Evolutionary conservation across 2,113 vertebrate species (phyloP), one percentile per base, ranked within the genome.

Genomic region (Mesoclemmys tuberculata): DNA sequence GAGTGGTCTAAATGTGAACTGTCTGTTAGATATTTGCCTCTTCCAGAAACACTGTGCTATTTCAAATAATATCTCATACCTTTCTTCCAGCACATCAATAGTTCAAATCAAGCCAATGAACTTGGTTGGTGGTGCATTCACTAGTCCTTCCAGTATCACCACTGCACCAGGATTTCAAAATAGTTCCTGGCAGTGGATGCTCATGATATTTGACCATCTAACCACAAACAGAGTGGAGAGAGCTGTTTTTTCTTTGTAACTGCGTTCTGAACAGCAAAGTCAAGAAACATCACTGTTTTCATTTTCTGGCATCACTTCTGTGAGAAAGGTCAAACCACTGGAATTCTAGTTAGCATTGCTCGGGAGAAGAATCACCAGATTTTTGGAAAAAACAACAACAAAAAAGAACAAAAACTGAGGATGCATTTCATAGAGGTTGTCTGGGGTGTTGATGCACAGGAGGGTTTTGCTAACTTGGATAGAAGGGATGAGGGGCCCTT

Each of bases 321-420:
- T 9, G 5, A 94, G 92, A 95, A 96, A 95, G 96, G 93, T 95
- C 94, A 94, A 97, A 68, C 95, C 92, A 58, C 85, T 87, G 93
- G 94, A 97, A 97, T 94, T 97, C 89, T 89, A 41, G 64, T 95
- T 88, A 71, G 89, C 64, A 71, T 29, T 92, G 68, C 93, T 83
- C 52, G 95, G 87, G 78, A 90, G 64, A 82, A 91, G 55, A 86
- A 95, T 93, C 84, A 81, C 81, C 80, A 82, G 58, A 68, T 68
- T 92, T 68, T 52, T 52, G 13, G 31, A 44, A 26, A 87, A 55
- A 87, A 52, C 94, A 95, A 95, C 71, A 16, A 56, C 46, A 46
- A 46, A 46, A 46, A 46, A 46, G 46, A 46, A 46, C 46, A 46
- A 80, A 95, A 95, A 90, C 46, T 81, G 94, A 13, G 5, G 22